These are phyloP conservation scores for Hipposideros armiger DNA, from an alignment of 2,113 vertebrate genomes.

Conservation along the genomic window DNA sequence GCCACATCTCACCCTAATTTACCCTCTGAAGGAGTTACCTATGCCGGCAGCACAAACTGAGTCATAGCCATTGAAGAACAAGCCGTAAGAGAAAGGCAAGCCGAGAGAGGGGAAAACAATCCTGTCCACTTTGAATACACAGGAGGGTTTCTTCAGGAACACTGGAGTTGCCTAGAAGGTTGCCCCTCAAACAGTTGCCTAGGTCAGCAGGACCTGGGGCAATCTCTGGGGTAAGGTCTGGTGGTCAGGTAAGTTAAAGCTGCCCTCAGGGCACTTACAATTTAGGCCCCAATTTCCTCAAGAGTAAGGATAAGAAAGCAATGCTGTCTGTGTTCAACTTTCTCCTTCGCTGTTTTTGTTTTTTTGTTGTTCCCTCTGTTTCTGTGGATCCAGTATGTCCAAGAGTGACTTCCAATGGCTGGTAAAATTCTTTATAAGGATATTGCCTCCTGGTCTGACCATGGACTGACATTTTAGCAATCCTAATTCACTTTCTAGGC, in stretches of 20 bases:
- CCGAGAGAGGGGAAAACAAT: constrained; percentile 1
- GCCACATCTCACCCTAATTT: background rate
- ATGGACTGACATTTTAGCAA: background rate
- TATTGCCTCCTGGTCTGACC: background rate
- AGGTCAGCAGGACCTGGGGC: constrained; percentile 38
- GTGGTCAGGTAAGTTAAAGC: constrained; percentile 65
- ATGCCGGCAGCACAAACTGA: background rate
- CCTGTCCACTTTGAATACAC: background rate
- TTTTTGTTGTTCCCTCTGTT: background rate
- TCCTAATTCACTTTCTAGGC: background rate
- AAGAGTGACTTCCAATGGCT: constrained; percentile 2
- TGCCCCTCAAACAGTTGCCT: background rate
- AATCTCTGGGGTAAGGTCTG: background rate
- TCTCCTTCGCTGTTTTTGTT: background rate
- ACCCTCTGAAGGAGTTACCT: background rate
- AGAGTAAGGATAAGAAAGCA: constrained; percentile 9
- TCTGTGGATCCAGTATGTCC: background rate
- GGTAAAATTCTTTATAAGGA: background rate
- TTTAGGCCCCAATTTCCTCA: constrained; percentile 24
- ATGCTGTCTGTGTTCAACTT: constrained; percentile 2
- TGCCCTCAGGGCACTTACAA: constrained; percentile 48
- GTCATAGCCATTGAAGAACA: constrained; percentile 39
- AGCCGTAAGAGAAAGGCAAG: background rate
- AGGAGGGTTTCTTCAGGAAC: background rate
- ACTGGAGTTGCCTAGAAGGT: background rate